Evolutionary conservation across 2,797 vertebrate genomes (phyloP).

Genomic region (Phoeniculus purpureus): DNA sequence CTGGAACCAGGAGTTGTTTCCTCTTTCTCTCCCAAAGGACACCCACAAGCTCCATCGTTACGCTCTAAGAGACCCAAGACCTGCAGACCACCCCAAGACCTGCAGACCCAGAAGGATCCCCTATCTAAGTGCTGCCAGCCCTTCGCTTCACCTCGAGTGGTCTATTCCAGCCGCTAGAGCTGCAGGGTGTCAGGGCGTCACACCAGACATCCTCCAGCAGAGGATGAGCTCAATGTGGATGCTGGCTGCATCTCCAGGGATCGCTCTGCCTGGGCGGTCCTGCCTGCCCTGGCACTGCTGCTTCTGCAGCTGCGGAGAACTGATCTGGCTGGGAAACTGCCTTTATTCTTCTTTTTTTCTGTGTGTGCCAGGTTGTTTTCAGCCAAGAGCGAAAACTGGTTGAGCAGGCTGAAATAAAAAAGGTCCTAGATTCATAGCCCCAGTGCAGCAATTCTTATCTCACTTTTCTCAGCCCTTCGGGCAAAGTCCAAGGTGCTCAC

Average conservation of each 20-base stretch:
- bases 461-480: slow-evolving; percentile 46
- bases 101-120: not conserved
- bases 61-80: not conserved
- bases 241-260: not conserved
- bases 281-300: not conserved
- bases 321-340: slow-evolving; percentile 49
- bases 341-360: not conserved
- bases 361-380: slow-evolving; percentile 31
- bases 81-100: not conserved
- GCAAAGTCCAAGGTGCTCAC: slow-evolving; percentile 50
- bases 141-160: not conserved
- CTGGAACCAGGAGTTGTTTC: not conserved
- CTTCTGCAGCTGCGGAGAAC: slow-evolving; percentile 16
- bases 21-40: not conserved
- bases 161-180: not conserved
- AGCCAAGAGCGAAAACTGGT: slow-evolving; percentile 65
- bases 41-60: not conserved
- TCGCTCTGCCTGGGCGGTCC: not conserved
- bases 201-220: not conserved
- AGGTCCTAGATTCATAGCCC: slow-evolving; percentile 65
- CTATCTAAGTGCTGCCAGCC: not conserved
- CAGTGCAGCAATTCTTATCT: slow-evolving; percentile 68
- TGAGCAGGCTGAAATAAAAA: slow-evolving; percentile 64
- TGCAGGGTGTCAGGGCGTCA: not conserved
- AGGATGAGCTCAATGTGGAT: not conserved